A percentile compares a stretch with the other conserved stretches of the same genome.
Evolutionary conservation across 2,888 invertebrate genomes (phyloP).

Genomic region (Conus canariensis): DNA sequence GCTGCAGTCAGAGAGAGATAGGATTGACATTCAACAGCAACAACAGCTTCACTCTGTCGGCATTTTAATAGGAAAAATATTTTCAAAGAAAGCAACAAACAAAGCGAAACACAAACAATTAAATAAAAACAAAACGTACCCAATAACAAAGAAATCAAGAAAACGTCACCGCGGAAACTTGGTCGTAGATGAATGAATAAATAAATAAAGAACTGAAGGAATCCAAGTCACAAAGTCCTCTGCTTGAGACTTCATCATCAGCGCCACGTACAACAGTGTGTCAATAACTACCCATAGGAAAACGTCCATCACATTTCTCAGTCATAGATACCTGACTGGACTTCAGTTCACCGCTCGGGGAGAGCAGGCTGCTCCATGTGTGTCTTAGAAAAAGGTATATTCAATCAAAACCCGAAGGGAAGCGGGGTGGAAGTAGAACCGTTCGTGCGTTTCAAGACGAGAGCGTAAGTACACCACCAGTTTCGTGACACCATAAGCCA

Average conservation of each 20-base stretch:
- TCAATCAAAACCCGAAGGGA: too few relatives aligned
- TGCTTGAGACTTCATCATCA: too few relatives aligned
- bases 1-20: neutral
- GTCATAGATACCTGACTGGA: neutral
- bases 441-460: too few relatives aligned
- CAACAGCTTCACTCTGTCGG: neutral
- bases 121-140: neutral
- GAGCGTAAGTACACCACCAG: too few relatives aligned
- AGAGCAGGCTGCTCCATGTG: too few relatives aligned
- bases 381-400: too few relatives aligned
- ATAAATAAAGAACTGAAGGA: neutral
- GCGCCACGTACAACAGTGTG: neutral
- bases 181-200: neutral
- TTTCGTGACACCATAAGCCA: too few relatives aligned
- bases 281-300: neutral
- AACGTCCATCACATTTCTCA: neutral
- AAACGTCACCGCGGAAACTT: neutral
- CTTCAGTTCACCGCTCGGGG: too few relatives aligned
- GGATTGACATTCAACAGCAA: neutral
- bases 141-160: neutral
- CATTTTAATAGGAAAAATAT: neutral
- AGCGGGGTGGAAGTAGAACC: too few relatives aligned
- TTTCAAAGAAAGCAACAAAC: neutral
- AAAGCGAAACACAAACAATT: neutral
- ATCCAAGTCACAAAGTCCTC: too few relatives aligned